Percentiles rank a stretch among this genome's conserved stretches.
Evolutionary conservation across 2,113 vertebrate genomes (phyloP).

Genomic region (Scytalopus superciliaris): DNA sequence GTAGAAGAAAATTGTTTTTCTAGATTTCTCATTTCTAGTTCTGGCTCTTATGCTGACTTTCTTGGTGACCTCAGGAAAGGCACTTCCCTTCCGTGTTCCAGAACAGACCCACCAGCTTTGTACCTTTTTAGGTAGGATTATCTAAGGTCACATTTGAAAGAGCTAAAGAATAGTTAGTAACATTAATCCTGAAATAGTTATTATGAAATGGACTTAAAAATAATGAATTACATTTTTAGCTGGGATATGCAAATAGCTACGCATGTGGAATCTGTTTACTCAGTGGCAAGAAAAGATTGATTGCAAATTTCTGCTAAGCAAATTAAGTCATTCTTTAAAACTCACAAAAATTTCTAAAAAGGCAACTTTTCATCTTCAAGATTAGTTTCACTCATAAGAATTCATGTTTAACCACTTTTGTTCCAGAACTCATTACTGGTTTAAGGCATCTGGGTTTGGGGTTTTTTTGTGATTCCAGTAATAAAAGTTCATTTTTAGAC

Average conservation of each 20-base stretch:
- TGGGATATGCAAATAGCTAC: constrained; percentile 51
- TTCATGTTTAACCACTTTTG: constrained; percentile 34
- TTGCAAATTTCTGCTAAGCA: constrained; percentile 63
- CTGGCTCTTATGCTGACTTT: not conserved
- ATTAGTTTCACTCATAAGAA: not conserved
- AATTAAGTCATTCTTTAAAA: constrained; percentile 64
- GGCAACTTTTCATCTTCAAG: constrained; percentile 26
- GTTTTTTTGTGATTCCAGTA: not conserved
- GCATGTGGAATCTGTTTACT: constrained; percentile 61
- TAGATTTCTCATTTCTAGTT: not conserved
- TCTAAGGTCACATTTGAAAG: constrained; percentile 15
- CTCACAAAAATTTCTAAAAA: constrained; percentile 52
- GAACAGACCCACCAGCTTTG: not conserved
- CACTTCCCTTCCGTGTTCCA: not conserved
- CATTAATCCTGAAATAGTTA: constrained; percentile 52
- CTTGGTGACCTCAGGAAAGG: not conserved
- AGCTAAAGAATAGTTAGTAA: constrained; percentile 18
- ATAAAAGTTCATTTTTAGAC: not conserved
- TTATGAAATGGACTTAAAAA: constrained; percentile 60
- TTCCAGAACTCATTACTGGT: not conserved
- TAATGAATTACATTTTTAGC: constrained; percentile 62
- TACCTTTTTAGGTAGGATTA: constrained; percentile 12
- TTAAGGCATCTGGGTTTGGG: not conserved
- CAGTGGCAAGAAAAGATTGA: constrained; percentile 64
- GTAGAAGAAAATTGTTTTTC: not conserved